A percentile compares a stretch with the other conserved stretches of the same genome.
Conservation (phyloP, 2,797 vertebrate species). For the Propithecus perrieri region DNA sequence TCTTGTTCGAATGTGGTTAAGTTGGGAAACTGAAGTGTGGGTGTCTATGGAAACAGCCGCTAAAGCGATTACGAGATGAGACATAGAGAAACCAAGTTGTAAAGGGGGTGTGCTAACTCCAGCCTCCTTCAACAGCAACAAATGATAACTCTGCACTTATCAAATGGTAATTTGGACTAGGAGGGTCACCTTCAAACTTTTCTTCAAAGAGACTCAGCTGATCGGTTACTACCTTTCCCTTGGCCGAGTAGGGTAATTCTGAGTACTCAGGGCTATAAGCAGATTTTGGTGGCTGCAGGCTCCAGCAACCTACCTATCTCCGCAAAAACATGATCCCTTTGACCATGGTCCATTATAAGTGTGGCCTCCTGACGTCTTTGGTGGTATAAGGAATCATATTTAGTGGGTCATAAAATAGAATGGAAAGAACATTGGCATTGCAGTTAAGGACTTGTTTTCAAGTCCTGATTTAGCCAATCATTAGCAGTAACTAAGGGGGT, state of each 20-base stretch:
- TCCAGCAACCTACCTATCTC: not conserved
- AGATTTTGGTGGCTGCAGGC: not conserved
- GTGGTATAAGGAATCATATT: not conserved
- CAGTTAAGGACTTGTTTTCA: not conserved
- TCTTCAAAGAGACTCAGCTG: not conserved
- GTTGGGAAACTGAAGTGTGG: constrained; percentile 38
- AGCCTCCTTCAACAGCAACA: constrained; percentile 25
- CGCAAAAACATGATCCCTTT: not conserved
- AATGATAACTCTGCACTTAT: constrained; percentile 14
- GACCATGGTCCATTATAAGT: not conserved
- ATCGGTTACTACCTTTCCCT: not conserved
- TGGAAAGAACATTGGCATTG: not conserved
- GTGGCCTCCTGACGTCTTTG: not conserved
- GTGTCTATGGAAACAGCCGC: constrained; percentile 58
- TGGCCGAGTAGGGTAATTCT: not conserved
- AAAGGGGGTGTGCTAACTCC: constrained; percentile 49
- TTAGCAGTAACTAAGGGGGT: not conserved
- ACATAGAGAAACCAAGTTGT: constrained; percentile 40
- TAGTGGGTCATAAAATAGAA: not conserved
- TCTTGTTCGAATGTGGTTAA: constrained; percentile 54
- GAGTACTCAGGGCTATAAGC: not conserved
- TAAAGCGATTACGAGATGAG: constrained; percentile 18
- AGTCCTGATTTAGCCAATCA: not conserved
- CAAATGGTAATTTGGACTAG: constrained; percentile 5
- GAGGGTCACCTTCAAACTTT: constrained; percentile 2